These are phyloP conservation scores for Pyrocephalus nanus DNA, from an alignment of 2,797 vertebrate genomes.

Conservation along the genomic window DNA sequence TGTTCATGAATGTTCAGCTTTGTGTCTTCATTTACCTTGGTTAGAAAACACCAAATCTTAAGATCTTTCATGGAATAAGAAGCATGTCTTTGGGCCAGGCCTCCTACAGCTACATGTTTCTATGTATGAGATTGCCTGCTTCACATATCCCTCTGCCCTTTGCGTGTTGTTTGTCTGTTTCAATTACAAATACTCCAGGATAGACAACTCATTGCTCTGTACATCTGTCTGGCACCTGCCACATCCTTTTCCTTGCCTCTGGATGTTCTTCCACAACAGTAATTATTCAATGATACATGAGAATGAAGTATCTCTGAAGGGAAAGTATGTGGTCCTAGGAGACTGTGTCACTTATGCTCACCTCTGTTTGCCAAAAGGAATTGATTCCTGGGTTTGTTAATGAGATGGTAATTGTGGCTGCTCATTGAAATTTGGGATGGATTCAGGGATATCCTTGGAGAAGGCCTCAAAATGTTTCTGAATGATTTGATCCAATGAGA, in stretches of 20 bases:
- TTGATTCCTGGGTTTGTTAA: background rate
- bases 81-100: background rate
- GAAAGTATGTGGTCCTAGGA: background rate
- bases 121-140: background rate
- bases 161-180: constrained; percentile 1
- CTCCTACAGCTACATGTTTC: background rate
- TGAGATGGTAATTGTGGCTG: background rate
- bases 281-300: background rate
- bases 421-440: background rate
- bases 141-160: background rate
- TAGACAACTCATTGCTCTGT: background rate
- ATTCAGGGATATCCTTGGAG: background rate
- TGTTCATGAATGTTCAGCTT: background rate
- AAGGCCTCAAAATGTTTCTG: background rate
- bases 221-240: constrained; percentile 28
- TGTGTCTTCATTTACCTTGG: constrained; percentile 4
- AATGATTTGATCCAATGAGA: background rate
- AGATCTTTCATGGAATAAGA: background rate
- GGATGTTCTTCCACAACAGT: background rate
- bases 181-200: background rate
- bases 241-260: background rate
- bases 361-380: background rate
- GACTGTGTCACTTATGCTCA: background rate
- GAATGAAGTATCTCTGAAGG: background rate
- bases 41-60: background rate